Conservation (phyloP, 2,888 invertebrate species). For the Drosophila fungiperda region DNA sequence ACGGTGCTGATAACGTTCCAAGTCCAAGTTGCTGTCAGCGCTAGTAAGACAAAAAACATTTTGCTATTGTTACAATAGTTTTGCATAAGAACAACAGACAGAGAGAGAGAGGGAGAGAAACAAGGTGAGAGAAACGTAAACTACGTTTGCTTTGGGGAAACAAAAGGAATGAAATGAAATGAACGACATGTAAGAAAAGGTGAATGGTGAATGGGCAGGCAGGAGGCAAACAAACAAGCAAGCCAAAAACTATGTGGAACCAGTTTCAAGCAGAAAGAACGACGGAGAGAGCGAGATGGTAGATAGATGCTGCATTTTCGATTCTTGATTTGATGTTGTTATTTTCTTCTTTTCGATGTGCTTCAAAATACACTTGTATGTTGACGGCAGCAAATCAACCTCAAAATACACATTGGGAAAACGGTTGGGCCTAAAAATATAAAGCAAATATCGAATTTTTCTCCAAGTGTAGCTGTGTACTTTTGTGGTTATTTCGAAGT, state of each 20-base stretch:
- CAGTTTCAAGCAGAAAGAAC: slow-evolving; percentile 44
- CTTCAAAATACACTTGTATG: slow-evolving; percentile 18
- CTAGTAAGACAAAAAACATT: slow-evolving; percentile 28
- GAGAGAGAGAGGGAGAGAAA: slow-evolving; percentile 2
- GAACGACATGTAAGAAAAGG: slow-evolving; percentile 44
- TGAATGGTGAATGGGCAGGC: slow-evolving; percentile 53
- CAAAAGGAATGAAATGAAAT: slow-evolving; percentile 32
- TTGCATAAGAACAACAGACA: slow-evolving; percentile 45
- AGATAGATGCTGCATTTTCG: slow-evolving; percentile 66
- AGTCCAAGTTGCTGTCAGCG: slow-evolving; percentile 21
- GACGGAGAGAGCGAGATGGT: slow-evolving; percentile 6
- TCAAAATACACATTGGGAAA: slow-evolving; percentile 1
- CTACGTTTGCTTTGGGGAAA: slow-evolving; percentile 50
- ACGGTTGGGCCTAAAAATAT: not conserved
- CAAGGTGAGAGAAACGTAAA: slow-evolving; percentile 27
- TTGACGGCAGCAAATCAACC: slow-evolving; percentile 23
- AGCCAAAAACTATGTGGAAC: slow-evolving; percentile 49
- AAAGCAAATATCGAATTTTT: slow-evolving; percentile 1
- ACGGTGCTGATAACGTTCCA: slow-evolving; percentile 51
- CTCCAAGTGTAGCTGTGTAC: slow-evolving; percentile 3
- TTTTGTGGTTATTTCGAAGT: slow-evolving; percentile 26
- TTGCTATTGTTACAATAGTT: slow-evolving; percentile 55
- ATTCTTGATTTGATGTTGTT: slow-evolving; percentile 55
- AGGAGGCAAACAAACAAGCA: slow-evolving; percentile 7
- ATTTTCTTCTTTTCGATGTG: slow-evolving; percentile 11